Conservation (phyloP, 2,888 invertebrate species). For the Scaptomyza reducta region DNA sequence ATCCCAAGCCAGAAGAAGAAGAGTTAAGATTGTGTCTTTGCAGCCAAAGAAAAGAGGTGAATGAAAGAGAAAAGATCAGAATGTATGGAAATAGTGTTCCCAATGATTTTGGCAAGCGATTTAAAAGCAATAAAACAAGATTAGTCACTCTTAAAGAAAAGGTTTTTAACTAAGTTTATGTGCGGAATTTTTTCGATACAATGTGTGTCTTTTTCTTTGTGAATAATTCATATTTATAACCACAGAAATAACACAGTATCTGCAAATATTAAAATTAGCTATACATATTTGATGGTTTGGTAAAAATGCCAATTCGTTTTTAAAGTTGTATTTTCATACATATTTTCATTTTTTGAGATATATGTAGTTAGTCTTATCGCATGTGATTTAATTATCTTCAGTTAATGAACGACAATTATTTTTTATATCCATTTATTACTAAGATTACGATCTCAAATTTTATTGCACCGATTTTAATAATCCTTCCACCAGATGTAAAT, state of each 20-base stretch:
- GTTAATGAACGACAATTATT: too few relatives aligned
- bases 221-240: not conserved
- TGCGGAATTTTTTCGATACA: not conserved
- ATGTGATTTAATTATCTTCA: too few relatives aligned
- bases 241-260: too few relatives aligned
- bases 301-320: too few relatives aligned
- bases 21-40: constrained; percentile 7
- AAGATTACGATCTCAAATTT: not conserved
- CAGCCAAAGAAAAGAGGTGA: not conserved
- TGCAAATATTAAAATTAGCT: too few relatives aligned
- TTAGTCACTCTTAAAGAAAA: constrained; percentile 13
- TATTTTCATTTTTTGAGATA: too few relatives aligned
- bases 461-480: not conserved
- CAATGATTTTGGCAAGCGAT: constrained; percentile 52
- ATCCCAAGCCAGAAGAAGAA: constrained; percentile 17
- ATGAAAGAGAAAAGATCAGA: constrained; percentile 45
- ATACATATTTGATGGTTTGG: too few relatives aligned
- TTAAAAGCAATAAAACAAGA: constrained; percentile 67
- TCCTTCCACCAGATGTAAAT: not conserved
- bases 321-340: too few relatives aligned
- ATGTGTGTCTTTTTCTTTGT: not conserved
- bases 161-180: constrained; percentile 1
- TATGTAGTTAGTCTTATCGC: too few relatives aligned
- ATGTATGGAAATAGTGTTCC: constrained; percentile 23
- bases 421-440: too few relatives aligned